Conservation (phyloP, 64 coral and sea anemone species). For the Acropora yongei region DNA sequence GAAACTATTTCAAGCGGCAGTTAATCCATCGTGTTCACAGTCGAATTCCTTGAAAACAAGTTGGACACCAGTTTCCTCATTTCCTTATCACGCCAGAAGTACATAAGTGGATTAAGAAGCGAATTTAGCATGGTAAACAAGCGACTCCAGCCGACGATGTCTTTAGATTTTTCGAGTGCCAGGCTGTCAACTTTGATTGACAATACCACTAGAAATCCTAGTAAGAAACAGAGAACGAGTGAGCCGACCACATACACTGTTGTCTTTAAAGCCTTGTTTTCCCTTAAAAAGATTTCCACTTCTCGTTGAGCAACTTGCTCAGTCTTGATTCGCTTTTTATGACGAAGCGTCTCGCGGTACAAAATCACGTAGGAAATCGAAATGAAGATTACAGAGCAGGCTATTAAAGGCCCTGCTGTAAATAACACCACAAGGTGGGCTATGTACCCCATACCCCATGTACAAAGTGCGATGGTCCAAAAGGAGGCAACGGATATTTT, state of each 20-base stretch:
- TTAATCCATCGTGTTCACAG: background rate
- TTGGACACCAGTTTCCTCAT: background rate
- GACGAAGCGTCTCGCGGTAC: background rate
- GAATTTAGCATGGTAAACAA: background rate
- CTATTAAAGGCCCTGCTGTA: background rate
- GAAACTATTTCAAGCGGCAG: too few species aligned
- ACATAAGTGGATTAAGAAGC: background rate
- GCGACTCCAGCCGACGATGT: background rate
- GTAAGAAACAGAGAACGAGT: background rate
- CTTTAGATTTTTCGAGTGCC: background rate
- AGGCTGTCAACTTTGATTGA: background rate
- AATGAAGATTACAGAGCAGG: background rate
- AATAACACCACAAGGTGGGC: background rate
- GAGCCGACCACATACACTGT: background rate
- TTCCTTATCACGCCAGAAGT: background rate
- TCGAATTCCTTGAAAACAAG: background rate
- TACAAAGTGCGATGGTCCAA: background rate
- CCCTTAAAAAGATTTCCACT: background rate
- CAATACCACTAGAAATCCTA: background rate
- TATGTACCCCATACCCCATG: background rate
- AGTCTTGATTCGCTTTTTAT: background rate
- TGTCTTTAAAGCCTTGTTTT: background rate
- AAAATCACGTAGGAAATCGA: background rate
- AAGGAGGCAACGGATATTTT: background rate
- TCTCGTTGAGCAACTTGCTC: background rate